These are phyloP conservation scores for Callithrix jacchus DNA, from an alignment of 2,113 vertebrate genomes.

Conservation along the genomic window DNA sequence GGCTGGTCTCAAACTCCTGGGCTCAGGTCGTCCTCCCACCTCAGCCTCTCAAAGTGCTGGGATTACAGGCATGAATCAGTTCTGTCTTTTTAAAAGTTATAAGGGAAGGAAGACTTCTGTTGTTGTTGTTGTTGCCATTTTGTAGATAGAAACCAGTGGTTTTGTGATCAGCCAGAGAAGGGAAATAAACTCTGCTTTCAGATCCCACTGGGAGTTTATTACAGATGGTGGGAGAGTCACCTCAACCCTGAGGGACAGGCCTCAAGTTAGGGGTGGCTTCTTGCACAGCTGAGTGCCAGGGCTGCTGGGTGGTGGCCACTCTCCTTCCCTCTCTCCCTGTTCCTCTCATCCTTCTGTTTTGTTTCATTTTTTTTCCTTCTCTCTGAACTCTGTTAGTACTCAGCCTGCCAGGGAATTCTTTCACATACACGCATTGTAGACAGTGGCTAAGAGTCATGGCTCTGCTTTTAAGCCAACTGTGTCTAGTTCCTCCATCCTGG, in stretches of 20 bases:
- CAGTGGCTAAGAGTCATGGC: neutral
- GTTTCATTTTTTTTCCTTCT: neutral
- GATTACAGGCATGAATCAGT: too few species aligned
- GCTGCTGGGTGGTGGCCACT: neutral
- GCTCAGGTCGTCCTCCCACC: too few species aligned
- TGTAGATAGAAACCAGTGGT: neutral
- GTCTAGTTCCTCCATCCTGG: neutral
- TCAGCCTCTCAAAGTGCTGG: too few species aligned
- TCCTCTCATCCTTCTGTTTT: neutral
- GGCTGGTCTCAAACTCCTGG: too few species aligned
- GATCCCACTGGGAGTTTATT: neutral
- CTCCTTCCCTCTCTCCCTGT: neutral
- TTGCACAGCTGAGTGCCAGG: too few species aligned
- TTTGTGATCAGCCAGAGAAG: neutral
- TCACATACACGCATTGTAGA: accelerated
- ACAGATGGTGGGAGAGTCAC: neutral
- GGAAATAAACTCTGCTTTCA: neutral
- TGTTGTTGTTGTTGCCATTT: neutral
- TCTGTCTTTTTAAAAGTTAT: neutral
- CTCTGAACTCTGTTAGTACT: neutral
- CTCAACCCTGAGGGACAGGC: neutral
- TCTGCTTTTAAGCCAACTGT: neutral
- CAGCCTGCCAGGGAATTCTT: neutral
- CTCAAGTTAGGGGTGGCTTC: neutral
- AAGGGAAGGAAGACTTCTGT: neutral